Conservation (phyloP, 2,888 invertebrate species). For the Lasioglossum zephyrum region DNA sequence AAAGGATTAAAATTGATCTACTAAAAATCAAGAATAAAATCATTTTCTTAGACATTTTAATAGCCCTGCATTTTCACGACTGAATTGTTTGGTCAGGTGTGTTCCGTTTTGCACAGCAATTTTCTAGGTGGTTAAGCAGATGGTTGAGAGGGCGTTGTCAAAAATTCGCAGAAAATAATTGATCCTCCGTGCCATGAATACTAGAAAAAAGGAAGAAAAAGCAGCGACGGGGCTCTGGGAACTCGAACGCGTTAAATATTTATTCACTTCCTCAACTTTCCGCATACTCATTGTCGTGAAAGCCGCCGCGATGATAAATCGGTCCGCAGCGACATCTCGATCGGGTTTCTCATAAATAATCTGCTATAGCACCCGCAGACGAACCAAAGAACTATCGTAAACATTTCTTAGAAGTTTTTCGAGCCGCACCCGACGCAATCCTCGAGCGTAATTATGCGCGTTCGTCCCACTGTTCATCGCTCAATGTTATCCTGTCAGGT, state of each 20-base stretch:
- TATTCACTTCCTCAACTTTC: conserved; percentile 40
- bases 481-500: not conserved
- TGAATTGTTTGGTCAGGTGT: not conserved
- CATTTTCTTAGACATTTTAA: not conserved
- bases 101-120: not conserved
- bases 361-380: conserved; percentile 2
- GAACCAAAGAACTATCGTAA: conserved; percentile 7
- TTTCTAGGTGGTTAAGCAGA: not conserved
- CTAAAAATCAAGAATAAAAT: not conserved
- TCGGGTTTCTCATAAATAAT: conserved; percentile 45
- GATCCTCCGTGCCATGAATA: not conserved
- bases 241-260: conserved; percentile 53
- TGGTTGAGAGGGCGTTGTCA: not conserved
- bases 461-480: not conserved
- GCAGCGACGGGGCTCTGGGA: not conserved
- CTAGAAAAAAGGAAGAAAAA: not conserved
- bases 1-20: not conserved
- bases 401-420: conserved; percentile 22
- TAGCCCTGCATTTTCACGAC: not conserved
- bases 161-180: conserved; percentile 28
- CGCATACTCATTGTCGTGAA: conserved; percentile 45
- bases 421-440: not conserved
- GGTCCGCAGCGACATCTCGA: conserved; percentile 25
- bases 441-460: not conserved
- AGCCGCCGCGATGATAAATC: conserved; percentile 44